A percentile compares a stretch with the other conserved stretches of the same genome.
These are phyloP conservation scores for Leptothorax acervorum DNA, from an alignment of 2,888 invertebrate genomes.

Conservation along the genomic window DNA sequence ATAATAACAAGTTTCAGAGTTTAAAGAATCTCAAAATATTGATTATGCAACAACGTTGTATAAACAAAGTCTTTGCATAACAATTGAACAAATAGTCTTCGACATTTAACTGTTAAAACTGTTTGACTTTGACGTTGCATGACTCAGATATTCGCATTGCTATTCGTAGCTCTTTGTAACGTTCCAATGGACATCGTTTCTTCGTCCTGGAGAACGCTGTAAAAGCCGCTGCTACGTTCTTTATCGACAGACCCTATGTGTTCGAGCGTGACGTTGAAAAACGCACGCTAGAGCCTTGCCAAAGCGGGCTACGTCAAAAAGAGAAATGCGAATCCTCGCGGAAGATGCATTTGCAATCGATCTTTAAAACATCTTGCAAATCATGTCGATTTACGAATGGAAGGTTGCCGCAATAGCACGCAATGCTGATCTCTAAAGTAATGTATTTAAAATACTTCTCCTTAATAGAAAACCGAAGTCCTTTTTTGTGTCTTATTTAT, in stretches of 20 bases:
- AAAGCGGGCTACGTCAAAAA: constrained; percentile 56
- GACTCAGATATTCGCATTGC: constrained; percentile 35
- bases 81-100: not conserved
- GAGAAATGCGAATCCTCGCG: constrained; percentile 41
- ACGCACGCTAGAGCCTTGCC: constrained; percentile 60
- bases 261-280: constrained; percentile 67
- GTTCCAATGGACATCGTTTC: constrained; percentile 41
- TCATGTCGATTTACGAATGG: constrained; percentile 50
- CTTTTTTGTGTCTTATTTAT: not conserved
- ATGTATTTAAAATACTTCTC: constrained; percentile 37
- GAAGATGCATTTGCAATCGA: constrained; percentile 60
- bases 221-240: constrained; percentile 49
- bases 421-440: constrained; percentile 19
- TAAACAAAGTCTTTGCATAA: not conserved
- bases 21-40: not conserved
- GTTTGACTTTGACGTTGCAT: not conserved
- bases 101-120: not conserved
- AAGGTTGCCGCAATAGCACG: constrained; percentile 31
- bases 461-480: constrained; percentile 21
- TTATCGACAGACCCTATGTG: constrained; percentile 53
- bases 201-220: constrained; percentile 27
- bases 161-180: constrained; percentile 34
- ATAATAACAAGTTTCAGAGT: not conserved
- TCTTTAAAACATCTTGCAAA: constrained; percentile 58
- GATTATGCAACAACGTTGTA: not conserved